These are phyloP conservation scores for Isaurus tuberculatus DNA, from an alignment of 92 coral and sea anemone genomes.

Conservation along the genomic window DNA sequence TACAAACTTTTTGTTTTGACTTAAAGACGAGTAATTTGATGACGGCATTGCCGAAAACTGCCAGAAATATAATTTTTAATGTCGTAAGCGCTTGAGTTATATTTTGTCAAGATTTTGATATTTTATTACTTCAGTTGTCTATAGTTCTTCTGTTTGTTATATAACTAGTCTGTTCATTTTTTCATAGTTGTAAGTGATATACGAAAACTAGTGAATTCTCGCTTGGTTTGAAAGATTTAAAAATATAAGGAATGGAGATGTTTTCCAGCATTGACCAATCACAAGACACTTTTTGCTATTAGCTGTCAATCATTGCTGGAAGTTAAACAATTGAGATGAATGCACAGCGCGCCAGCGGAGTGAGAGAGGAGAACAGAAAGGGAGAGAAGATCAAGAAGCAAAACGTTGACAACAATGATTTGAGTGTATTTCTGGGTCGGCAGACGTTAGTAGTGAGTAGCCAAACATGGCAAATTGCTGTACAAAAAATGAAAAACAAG, in stretches of 20 bases:
- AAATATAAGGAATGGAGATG: slow-evolving; percentile 46
- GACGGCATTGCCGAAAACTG: no score
- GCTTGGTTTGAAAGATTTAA: background rate
- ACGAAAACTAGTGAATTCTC: background rate
- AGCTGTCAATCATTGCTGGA: slow-evolving; percentile 86
- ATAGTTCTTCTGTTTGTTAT: no score
- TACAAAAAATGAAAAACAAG: slow-evolving; percentile 85
- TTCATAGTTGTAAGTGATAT: no score
- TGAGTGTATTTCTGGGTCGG: background rate
- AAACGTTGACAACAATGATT: slow-evolving; percentile 28
- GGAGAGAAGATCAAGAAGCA: slow-evolving; percentile 35
- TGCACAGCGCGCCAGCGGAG: slow-evolving; percentile 45
- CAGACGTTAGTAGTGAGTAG: slow-evolving; percentile 35
- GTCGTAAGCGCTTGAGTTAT: no score
- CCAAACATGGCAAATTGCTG: slow-evolving; percentile 90
- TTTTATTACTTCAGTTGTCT: no score
- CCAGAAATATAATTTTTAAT: no score
- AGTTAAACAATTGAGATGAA: slow-evolving; percentile 94
- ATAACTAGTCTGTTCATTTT: no score
- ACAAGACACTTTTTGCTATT: slow-evolving; percentile 58
- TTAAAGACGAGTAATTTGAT: no score
- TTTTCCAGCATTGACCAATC: slow-evolving; percentile 61
- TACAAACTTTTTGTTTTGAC: no score
- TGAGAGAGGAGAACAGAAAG: slow-evolving; percentile 29
- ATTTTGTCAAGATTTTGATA: no score